These are phyloP conservation scores for Laspeyria flexula DNA, from an alignment of 2,888 invertebrate genomes.

Conservation along the genomic window DNA sequence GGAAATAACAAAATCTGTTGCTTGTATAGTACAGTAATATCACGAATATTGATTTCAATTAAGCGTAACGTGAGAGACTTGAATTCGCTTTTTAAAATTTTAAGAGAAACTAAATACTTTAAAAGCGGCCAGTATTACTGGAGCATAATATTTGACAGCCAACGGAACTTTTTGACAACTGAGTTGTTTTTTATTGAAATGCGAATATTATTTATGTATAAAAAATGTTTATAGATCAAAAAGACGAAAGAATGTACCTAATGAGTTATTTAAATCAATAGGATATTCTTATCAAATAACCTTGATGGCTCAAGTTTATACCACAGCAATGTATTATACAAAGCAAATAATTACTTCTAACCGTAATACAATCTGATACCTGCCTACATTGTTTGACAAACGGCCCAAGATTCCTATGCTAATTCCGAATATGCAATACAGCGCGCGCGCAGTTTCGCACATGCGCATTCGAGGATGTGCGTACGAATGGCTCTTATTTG, in stretches of 20 bases:
- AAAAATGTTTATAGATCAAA: neutral
- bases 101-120: neutral
- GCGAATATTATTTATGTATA: too few relatives aligned
- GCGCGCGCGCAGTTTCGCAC: constrained; percentile 47
- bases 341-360: constrained; percentile 46
- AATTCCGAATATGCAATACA: constrained; percentile 57
- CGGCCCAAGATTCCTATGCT: constrained; percentile 70
- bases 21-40: constrained; percentile 13
- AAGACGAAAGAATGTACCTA: neutral
- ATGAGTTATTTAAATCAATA: constrained; percentile 2
- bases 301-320: constrained; percentile 20
- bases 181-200: neutral
- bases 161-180: neutral
- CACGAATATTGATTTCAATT: neutral
- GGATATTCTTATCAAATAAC: constrained; percentile 4
- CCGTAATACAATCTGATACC: constrained; percentile 44
- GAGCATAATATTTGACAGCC: neutral
- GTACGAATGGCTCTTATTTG: constrained; percentile 65
- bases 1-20: constrained; percentile 28
- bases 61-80: neutral
- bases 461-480: constrained; percentile 45
- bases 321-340: constrained; percentile 12
- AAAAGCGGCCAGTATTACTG: neutral
- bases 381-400: constrained; percentile 54
- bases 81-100: neutral